Evolutionary conservation across 2,888 invertebrate genomes (phyloP), one percentile per base, ranked within the genome.

Genomic region (Pterostichus niger): DNA sequence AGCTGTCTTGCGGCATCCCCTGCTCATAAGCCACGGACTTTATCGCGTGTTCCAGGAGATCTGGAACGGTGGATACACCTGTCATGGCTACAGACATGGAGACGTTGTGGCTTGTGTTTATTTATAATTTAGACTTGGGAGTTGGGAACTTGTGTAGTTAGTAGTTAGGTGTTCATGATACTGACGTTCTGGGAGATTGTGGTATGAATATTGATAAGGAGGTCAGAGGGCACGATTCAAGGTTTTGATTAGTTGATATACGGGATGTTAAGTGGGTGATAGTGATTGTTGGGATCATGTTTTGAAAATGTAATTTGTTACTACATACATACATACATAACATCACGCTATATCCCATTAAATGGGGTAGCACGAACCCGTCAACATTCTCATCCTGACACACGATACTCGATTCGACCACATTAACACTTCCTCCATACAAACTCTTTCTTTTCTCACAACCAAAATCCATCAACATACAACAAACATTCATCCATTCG

Each of bases 11-110:
- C 6, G 71, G 56, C 44, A 81, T 73, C 6, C 44, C 81, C n/a
- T 56, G 35, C 13, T 75, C 15, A 15, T n/a, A 13, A 15, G 46
- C 75, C n/a, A 82, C n/a, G 11, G 46, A 24, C 17, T 33, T 17
- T 33, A 82, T 46, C 9, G 82, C 24, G 33, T 75, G 49, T 46
- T 75, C 49, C 15, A 82, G 46, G 31, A 61, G 10, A 6, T n/a
- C 15, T 49, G 49, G 75, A 75, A 82, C 9, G 24, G 24, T 44
- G n/a, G n/a, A 78, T 40, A 40, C 6, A 40, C 40, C 40, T 40
- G 40, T 40, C 40, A 40, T 64, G 40, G 40, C 40, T 31, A 31
- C 40, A 15, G 59, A 59, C 9, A 59, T 59, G 10, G 13, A 17
- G 7, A 3, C 10, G 33, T 64, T 2, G n/a, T n/a, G n/a, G 24